Conservation (phyloP, 2,113 vertebrate species). For the Solea solea region DNA sequence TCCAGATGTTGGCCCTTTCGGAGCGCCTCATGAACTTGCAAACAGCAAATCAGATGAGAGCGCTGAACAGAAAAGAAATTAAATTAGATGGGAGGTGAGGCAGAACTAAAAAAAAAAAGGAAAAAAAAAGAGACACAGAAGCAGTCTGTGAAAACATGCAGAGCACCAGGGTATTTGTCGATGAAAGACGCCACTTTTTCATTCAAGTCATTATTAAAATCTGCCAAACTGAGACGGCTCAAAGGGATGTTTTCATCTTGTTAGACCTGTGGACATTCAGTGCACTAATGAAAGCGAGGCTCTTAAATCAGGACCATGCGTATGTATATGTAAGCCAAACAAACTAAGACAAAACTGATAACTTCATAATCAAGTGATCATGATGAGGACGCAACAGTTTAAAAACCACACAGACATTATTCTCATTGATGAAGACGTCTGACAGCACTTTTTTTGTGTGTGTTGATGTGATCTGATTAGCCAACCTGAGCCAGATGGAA, state of each 20-base stretch:
- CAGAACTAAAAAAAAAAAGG: conserved; percentile 27
- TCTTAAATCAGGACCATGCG: conserved; percentile 25
- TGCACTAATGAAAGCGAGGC: conserved; percentile 34
- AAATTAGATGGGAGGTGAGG: conserved; percentile 36
- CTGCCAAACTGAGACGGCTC: conserved; percentile 38
- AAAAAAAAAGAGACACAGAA: conserved; percentile 11
- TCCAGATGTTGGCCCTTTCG: conserved; percentile 76
- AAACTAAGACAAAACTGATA: not conserved
- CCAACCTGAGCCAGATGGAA: conserved; percentile 71
- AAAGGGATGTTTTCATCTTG: conserved; percentile 62
- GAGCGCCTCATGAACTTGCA: conserved; percentile 52
- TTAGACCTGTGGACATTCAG: conserved; percentile 32
- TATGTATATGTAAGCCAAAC: not conserved
- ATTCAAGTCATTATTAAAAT: conserved; percentile 63
- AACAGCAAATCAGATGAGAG: conserved; percentile 62
- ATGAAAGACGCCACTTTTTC: conserved; percentile 70
- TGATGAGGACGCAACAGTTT: not conserved
- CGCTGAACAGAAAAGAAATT: conserved; percentile 50
- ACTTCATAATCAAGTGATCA: not conserved
- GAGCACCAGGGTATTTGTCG: conserved; percentile 36
- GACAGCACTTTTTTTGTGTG: conserved; percentile 46
- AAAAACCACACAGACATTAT: not conserved
- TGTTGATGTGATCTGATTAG: conserved; percentile 64
- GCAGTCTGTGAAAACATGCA: conserved; percentile 39
- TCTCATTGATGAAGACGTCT: conserved; percentile 18